A percentile compares a stretch with the other conserved stretches of the same genome.
Conservation (phyloP, 1,140 invertebrate genomes). For the Megathymus violae region DNA sequence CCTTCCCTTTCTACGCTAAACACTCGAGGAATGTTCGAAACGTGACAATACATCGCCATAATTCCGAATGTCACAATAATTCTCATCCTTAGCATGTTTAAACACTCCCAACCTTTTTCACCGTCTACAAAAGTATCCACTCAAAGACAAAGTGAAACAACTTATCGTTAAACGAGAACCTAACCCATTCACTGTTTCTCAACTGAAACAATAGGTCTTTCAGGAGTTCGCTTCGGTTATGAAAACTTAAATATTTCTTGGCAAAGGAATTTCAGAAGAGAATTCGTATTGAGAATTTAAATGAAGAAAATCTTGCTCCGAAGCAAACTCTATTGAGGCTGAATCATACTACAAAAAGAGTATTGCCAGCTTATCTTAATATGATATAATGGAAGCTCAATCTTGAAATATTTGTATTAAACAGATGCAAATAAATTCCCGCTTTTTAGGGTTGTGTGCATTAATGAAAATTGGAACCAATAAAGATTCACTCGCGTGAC, state of each 20-base stretch:
- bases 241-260: slow-evolving; percentile 48
- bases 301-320: slow-evolving; percentile 39
- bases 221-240: slow-evolving; percentile 41
- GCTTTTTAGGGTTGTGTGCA: too few relatives aligned
- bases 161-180: slow-evolving; percentile 35
- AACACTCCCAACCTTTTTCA: background rate
- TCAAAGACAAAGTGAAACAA: slow-evolving; percentile 37
- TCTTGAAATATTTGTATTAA: too few relatives aligned
- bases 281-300: slow-evolving; percentile 47
- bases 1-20: too few relatives aligned
- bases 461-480: too few relatives aligned
- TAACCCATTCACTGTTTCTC: slow-evolving; percentile 32
- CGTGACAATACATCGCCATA: background rate
- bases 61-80: too few relatives aligned
- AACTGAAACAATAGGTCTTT: slow-evolving; percentile 39
- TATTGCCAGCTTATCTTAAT: too few relatives aligned
- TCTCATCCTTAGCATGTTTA: too few relatives aligned
- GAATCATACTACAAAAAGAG: too few relatives aligned
- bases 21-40: too few relatives aligned
- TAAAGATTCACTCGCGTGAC: too few relatives aligned
- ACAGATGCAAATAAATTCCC: too few relatives aligned
- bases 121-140: slow-evolving; percentile 1
- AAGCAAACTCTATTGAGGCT: slow-evolving; percentile 24
- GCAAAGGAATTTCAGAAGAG: slow-evolving; percentile 38
- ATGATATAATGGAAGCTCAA: too few relatives aligned